These are phyloP conservation scores for Daphoenositta chrysoptera DNA, from an alignment of 2,113 vertebrate species.

Conservation along the genomic window DNA sequence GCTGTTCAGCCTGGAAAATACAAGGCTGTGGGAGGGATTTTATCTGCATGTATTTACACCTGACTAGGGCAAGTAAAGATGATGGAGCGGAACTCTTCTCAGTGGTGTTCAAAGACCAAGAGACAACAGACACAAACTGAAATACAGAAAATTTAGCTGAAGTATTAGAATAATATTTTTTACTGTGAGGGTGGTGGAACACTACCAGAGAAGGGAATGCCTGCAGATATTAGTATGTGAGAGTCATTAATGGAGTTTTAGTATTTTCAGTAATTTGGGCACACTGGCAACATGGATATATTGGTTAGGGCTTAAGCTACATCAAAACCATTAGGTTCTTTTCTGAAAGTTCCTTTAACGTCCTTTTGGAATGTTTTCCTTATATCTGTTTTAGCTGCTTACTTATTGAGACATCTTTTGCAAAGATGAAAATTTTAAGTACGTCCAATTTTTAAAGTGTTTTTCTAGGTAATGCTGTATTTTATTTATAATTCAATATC, in stretches of 20 bases:
- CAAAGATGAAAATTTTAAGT: not conserved
- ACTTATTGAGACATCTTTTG: not conserved
- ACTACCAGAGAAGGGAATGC: not conserved
- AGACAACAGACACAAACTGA: not conserved
- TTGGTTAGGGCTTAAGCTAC: not conserved
- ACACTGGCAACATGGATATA: not conserved
- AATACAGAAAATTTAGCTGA: not conserved
- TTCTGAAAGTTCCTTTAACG: not conserved
- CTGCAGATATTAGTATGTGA: not conserved
- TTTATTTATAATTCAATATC: conserved; percentile 19
- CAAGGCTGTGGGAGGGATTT: not conserved
- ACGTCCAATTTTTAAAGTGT: not conserved
- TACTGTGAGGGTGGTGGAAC: not conserved
- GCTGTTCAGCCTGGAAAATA: not conserved
- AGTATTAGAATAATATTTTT: not conserved
- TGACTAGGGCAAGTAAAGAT: not conserved
- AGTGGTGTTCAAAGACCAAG: not conserved
- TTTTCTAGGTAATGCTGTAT: not conserved
- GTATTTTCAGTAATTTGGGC: not conserved
- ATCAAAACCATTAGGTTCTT: not conserved
- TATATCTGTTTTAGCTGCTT: not conserved
- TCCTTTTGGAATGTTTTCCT: not conserved
- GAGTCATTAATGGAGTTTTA: not conserved
- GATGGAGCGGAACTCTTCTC: not conserved
- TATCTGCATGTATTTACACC: not conserved